phyloP scores from a whole-genome alignment of 2,797 vertebrate species.

The Myoxocephalus aenaeus region DNA sequence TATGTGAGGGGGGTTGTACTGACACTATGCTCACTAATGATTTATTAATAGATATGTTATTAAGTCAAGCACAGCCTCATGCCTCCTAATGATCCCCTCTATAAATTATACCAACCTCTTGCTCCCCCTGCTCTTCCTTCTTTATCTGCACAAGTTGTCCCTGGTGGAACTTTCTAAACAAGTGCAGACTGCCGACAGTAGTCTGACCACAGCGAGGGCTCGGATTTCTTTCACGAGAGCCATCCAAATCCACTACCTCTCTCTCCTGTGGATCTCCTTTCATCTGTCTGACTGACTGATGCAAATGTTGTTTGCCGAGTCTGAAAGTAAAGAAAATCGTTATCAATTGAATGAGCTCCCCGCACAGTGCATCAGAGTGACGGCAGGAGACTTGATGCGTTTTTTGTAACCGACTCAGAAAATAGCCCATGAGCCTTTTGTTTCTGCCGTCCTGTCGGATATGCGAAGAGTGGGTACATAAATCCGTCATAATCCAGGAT shows the following conservation, averaged over 20 bases:
- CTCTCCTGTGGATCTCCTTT: background rate
- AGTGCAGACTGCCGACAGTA: constrained; percentile 1
- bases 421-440: constrained; percentile 6
- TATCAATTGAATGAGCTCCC: constrained; percentile 32
- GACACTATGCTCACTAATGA: constrained; percentile 15
- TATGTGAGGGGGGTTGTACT: background rate
- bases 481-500: constrained; percentile 27
- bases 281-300: constrained; percentile 21
- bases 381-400: background rate
- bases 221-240: constrained; percentile 3
- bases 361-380: constrained; percentile 7
- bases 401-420: constrained; percentile 26
- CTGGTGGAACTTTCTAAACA: constrained; percentile 20
- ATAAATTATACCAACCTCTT: constrained; percentile 22
- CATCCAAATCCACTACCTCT: background rate
- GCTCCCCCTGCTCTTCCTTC: background rate
- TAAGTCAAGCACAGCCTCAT: constrained; percentile 27
- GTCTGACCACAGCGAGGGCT: background rate
- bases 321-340: constrained; percentile 30
- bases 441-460: constrained; percentile 16
- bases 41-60: constrained; percentile 52
- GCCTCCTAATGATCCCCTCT: constrained; percentile 1
- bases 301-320: constrained; percentile 38
- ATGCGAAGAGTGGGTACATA: constrained; percentile 11
- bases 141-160: background rate